Evolutionary conservation across 2,113 vertebrate genomes (phyloP), one percentile per base, ranked within the genome.

Genomic region (Origma solitaria): DNA sequence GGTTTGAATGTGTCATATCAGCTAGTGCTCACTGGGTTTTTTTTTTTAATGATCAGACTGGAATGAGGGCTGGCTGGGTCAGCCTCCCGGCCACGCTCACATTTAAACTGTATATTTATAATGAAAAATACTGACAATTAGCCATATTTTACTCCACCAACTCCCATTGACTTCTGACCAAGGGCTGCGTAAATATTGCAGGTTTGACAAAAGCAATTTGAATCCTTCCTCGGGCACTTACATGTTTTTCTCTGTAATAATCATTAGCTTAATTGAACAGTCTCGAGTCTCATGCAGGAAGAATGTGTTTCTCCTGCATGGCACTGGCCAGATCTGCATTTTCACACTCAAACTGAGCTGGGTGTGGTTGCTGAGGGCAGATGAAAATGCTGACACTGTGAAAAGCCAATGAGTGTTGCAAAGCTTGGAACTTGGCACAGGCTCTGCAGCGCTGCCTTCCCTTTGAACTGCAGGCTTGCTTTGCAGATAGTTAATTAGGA

Each of bases 171-270:
- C 71, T 81, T 90, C 65, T 91, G 82, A 85, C 70, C 76, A 18
- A 65, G 71, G 66, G 75, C 57, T 87, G 45, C 53, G 37, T 68
- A 82, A 84, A 79, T 87, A 87, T 87, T 87, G 82, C 40, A 90
- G 87, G 92, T 88, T 96, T 95, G 58, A 45, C 69, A 78, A 79
- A 93, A 75, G 71, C 83, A 45, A 47, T 92, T 92, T 92, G 82
- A 91, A 78, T 53, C 77, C 57, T 79, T 81, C 72, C 57, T 82
- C 14, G 6, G 83, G 76, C 80, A 44, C 42, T 86, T 58, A 17
- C 10, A 44, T 58, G 14, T 66, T 94, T 94, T 92, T 75, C 64
- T 71, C 60, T 86, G 54, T 62, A 84, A 58, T 58, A 64, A 66
- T 44, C 18, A 82, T 88, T 78, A 71, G 25, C 23, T 7, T 82